Base-by-base conservation (phyloP, 1,140 invertebrate genomes). In the Acromyrmex heyeri region DNA sequence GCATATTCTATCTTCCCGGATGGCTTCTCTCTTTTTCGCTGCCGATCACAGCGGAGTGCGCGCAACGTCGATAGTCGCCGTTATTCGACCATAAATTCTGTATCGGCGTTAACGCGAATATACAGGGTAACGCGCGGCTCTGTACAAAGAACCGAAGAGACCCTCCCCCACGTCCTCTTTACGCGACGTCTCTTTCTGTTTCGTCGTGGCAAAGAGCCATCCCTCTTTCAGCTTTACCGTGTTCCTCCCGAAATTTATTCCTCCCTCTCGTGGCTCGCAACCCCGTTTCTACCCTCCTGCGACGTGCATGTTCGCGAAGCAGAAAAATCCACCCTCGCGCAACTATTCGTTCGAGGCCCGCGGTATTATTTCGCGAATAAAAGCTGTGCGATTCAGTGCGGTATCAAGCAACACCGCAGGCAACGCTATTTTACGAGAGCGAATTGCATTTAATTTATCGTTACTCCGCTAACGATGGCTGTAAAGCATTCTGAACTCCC, bases 21-120 rank as follows among this genome's bases (percentile, higher is more conserved):
- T 44, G 65, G 67, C 55, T 85, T 85, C 44, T 62, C 27, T 87
- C 82, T 72, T 92, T 92, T 82, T 90, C 6, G 76, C 85, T 61
- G 77, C 62, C 77, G 62, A 79, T 81, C 77, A 55, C 77, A 86
- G 83, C 75, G 86, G 86, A 59, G 65, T 50, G 65, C 69, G 30
- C 61, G 61, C 75, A 81, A 86, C 50, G 61, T 78, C 77, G 78
- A 87, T 88, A 82, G 85, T 88, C 72, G 76, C 87, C 87, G 92
- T 92, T 93, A 93, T 93, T 91, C 91, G 86, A 87, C 90, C 89
- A 93, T 93, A 93, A 92, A 93, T 93, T 91, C 87, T 73, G 87
- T 87, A 91, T 89, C 86, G 89, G 50, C 82, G 85, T 87, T 89
- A 90, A 91, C 88, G 89, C 92, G 89, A 92, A 92, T 91, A 83